Evolutionary conservation across 2,797 vertebrate species (phyloP).

Genomic region (Paratrypauchen microcephalus): DNA sequence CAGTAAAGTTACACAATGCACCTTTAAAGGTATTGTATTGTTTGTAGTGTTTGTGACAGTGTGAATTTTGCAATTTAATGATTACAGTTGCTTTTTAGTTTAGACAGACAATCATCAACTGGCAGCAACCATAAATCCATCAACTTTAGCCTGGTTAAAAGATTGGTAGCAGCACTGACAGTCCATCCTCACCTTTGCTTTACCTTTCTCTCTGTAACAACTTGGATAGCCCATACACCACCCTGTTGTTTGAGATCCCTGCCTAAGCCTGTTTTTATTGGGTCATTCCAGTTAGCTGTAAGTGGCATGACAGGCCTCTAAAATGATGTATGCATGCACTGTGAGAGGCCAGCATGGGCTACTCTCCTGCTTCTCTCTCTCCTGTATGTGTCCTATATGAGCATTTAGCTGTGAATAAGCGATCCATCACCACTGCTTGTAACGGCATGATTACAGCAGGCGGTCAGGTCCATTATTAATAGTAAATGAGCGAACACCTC

Average conservation of each 20-base stretch:
- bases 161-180: not conserved
- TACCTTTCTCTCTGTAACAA: not conserved
- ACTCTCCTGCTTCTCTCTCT: not conserved
- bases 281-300: conserved; percentile 35
- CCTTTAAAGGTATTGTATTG: not conserved
- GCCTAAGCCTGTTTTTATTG: conserved; percentile 26
- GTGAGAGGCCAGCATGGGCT: not conserved
- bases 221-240: not conserved
- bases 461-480: conserved; percentile 58
- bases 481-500: conserved; percentile 59
- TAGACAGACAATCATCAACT: not conserved
- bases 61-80: not conserved
- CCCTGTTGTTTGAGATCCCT: not conserved
- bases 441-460: conserved; percentile 60
- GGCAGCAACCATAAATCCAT: not conserved
- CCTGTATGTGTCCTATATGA: conserved; percentile 12
- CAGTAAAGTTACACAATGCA: too few relatives aligned
- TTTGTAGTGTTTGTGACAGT: too few relatives aligned
- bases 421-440: conserved; percentile 44
- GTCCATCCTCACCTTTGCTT: not conserved
- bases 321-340: conserved; percentile 5
- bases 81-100: not conserved
- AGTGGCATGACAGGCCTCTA: conserved; percentile 23
- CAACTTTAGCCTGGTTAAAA: not conserved
- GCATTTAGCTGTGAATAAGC: conserved; percentile 43